A percentile compares a stretch with the other conserved stretches of the same genome.
Evolutionary conservation across 2,888 invertebrate species (phyloP).

Genomic region (Hirtodrosophila trivittata): DNA sequence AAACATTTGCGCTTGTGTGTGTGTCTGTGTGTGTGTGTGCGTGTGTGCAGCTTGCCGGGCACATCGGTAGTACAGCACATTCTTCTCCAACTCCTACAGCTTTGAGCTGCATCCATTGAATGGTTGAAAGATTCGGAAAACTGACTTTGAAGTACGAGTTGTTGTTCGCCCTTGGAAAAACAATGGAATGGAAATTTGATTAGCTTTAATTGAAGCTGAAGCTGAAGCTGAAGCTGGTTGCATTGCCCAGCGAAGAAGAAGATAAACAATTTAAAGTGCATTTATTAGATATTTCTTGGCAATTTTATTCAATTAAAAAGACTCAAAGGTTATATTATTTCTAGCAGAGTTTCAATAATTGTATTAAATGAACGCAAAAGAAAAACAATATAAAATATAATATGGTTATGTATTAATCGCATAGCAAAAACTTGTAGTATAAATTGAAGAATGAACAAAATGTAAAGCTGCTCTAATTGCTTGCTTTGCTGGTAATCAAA

Average conservation of each 20-base stretch:
- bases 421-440: too few species aligned
- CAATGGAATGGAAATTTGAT: conserved; percentile 49
- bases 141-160: conserved; percentile 11
- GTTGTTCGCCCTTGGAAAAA: conserved; percentile 32
- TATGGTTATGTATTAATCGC: too few species aligned
- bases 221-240: neutral
- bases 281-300: neutral
- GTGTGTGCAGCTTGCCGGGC: conserved; percentile 48
- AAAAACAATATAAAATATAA: neutral
- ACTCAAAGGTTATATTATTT: neutral
- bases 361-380: neutral
- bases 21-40: conserved; percentile 34
- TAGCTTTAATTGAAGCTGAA: conserved; percentile 26
- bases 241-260: neutral
- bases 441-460: neutral
- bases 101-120: conserved; percentile 10
- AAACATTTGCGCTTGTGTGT: conserved; percentile 42
- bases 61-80: conserved; percentile 32
- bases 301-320: too few species aligned
- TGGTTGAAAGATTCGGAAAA: conserved; percentile 42
- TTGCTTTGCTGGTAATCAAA: conserved; percentile 55
- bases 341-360: neutral
- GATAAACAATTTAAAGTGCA: conserved; percentile 5
- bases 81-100: neutral
- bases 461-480: conserved; percentile 35